Evolutionary conservation across 2,113 vertebrate species (phyloP), one percentile per base, ranked within the genome.

Genomic region (Colinus virginianus): DNA sequence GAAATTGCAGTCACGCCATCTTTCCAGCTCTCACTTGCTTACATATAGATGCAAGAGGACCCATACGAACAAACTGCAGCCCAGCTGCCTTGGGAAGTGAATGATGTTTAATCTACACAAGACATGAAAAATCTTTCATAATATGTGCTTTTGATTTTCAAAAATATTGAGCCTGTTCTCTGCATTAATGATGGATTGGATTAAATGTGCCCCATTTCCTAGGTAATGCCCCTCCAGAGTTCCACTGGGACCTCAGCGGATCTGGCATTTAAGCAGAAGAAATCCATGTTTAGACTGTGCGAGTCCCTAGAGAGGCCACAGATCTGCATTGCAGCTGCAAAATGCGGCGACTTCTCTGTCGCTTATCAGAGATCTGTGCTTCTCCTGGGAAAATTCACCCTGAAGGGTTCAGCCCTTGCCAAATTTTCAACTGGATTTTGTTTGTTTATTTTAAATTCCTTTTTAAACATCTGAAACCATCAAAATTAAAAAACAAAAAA

Each of bases 401-500:
- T 91, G 90, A 87, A 93, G 84, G 94, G 95, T 90, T 90, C 87
- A 93, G 78, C 63, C 64, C 34, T 91, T 94, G 88, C 87, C 88
- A 84, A 92, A 92, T 84, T 95, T 94, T 90, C 66, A 61, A 15
- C 74, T 91, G 79, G 69, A 84, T 94, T 91, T 94, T 91, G 84
- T 93, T 95, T 96, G 95, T 94, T 96, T 96, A 92, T 95, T 95
- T 95, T 91, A 91, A 74, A 90, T 88, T 95, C 91, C 62, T 94
- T 91, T 90, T 96, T 84, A 95, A 93, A 91, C 48, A 89, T 89
- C 64, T 96, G 90, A 95, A 95, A 93, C 93, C 51, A 93, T 92
- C 64, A 94, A 92, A 93, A 69, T 71, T 85, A 0, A 80, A 90
- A 83, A 45, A 15, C 26, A 8, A 15, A 48, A 10, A 51, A 51